Conservation (phyloP, 2,113 vertebrate species). For the Mobula birostris region DNA sequence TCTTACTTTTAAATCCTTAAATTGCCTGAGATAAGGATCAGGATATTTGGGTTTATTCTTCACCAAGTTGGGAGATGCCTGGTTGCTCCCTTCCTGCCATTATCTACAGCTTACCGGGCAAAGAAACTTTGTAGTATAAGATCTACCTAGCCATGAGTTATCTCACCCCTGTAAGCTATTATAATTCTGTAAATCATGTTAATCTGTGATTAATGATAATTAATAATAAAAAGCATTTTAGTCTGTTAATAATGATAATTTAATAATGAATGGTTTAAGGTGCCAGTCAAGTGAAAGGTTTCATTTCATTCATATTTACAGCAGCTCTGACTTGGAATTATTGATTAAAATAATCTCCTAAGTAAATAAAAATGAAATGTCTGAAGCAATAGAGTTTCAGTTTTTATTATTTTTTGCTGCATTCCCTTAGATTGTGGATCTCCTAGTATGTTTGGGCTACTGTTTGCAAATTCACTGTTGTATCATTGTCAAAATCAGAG, state of each 20-base stretch:
- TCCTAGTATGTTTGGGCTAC: neutral
- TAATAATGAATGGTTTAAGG: neutral
- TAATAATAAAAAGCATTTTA: neutral
- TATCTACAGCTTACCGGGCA: neutral
- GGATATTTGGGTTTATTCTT: neutral
- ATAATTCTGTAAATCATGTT: neutral
- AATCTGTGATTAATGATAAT: conserved; percentile 5
- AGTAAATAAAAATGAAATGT: neutral
- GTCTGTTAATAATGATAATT: neutral
- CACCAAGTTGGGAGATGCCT: neutral
- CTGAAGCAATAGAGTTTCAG: neutral
- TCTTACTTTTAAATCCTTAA: neutral
- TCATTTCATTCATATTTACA: neutral
- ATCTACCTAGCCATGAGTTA: neutral
- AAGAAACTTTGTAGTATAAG: neutral
- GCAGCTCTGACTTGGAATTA: neutral
- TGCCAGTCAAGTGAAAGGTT: neutral
- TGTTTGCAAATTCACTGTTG: neutral
- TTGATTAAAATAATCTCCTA: neutral
- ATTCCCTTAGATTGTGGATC: neutral
- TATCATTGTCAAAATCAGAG: neutral
- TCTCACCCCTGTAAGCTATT: neutral
- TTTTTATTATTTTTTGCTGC: neutral
- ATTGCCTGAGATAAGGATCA: neutral
- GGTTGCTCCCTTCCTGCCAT: neutral